Conservation (phyloP, 1,140 invertebrate genomes). For the Tetragonula clypearis region DNA sequence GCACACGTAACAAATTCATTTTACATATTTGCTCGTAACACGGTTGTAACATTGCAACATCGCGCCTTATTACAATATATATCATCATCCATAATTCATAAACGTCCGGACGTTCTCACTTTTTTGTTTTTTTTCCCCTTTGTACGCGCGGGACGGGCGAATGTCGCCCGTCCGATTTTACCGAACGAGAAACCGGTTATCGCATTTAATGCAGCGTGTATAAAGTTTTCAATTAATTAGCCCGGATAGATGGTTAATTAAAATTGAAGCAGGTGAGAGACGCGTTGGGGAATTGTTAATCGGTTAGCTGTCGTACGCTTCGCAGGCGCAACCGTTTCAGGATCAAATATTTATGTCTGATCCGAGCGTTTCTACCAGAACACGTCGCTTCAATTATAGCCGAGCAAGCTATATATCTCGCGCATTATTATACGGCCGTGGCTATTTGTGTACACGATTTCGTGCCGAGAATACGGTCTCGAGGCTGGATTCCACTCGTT, state of each 20-base stretch:
- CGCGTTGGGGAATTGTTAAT: conserved; percentile 10
- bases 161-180: neutral
- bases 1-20: too few relatives aligned
- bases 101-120: too few relatives aligned
- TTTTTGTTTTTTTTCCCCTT: too few relatives aligned
- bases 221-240: neutral
- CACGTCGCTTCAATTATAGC: conserved; percentile 26
- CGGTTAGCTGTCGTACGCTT: neutral
- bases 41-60: too few relatives aligned
- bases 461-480: conserved; percentile 44
- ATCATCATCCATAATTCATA: too few relatives aligned
- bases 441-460: conserved; percentile 57
- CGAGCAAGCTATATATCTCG: conserved; percentile 23
- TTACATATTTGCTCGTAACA: too few relatives aligned
- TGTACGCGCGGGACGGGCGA: fast-evolving
- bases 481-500: conserved; percentile 51
- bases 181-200: neutral
- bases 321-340: conserved; percentile 1
- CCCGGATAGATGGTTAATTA: neutral
- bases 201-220: neutral
- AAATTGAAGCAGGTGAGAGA: neutral
- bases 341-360: conserved; percentile 35
- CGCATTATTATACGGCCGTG: conserved; percentile 28
- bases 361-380: neutral
- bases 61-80: too few relatives aligned